Base-by-base conservation (phyloP, 2,888 invertebrate species). In the Auanema freiburgensis region DNA sequence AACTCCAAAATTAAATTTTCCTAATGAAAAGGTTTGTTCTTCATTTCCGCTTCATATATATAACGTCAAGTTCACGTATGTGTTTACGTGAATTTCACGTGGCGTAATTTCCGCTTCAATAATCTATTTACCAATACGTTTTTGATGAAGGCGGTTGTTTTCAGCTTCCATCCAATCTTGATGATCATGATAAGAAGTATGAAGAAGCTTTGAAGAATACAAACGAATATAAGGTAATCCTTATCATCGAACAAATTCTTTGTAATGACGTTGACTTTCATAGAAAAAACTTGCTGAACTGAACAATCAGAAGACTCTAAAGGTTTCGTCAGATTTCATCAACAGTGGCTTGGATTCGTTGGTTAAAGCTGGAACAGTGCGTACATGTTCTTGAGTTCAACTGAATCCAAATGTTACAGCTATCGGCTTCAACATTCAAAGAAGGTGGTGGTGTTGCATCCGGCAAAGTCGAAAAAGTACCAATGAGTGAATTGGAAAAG, bases 161-260 rank as follows among this genome's bases (percentile, higher is more conserved):
- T 12, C 42, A 41, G n/a, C 18, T 50, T 18, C 63, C 63, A n/a
- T 49, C n/a, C 14, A 59, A 59, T 21, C 41, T 61, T 23, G 56
- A 63, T 4, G 65, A 68, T 21, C 65, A 65, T 53, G 59, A 65
- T 43, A 44, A 54, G n/a, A 42, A 54, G 40, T 76, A 69, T 54
- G 59, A 66, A 12, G 57, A 70, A 43, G 75, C 75, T 14, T 53
- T 73, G 58, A 70, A 43, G 42, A 70, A 70, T 49, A 69, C 71
- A 4, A 64, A 71, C 14, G 57, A 57, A 23, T 58, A 65, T 14
- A 72, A 69, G 56, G 65, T 72, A 25, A 43, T 16, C 16, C 6
- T 4, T 6, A 23, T 18, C 3, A 33, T 11, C 5, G 12, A 23
- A 41, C 12, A 14, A 16, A 10, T 46, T 10, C 21, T 46, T 46